Base-by-base conservation (phyloP, 2,888 invertebrate genomes). In the Atrina japonica region DNA sequence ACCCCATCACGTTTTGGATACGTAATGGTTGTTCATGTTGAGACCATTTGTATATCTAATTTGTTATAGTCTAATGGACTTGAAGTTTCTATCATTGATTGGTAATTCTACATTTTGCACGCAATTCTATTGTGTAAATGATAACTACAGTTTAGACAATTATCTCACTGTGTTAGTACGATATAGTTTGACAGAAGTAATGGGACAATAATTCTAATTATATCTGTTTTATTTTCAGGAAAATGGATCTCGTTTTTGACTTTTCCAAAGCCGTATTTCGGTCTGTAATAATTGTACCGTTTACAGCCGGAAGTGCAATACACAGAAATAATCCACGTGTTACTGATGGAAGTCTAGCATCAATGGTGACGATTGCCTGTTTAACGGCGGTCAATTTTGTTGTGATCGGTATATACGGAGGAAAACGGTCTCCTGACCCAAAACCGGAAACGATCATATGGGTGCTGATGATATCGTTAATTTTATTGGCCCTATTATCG, bases 291-390 rank as follows among this genome's bases (percentile, higher is more conserved):
- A 59, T 43, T 16, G 43, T 45, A 9, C 59, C 59, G 16, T 43
- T 59, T 14, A 59, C 59, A 5, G 59, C 59, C 5, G 59, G 59
- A 29, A 43, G 43, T 45, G 27, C 59, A 6, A 18, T 35, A 16
- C 23, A 43, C n/a, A 43, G 27, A 25, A 27, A 43, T n/a, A 45
- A 45, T 27, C 59, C 59, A 40, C 43, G 43, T n/a, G 59, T 27
- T 25, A 45, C 59, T 27, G 27, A 59, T 35, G 59, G 59, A 25
- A 59, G 59, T 45, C 29, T 59, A n/a, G 59, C 59, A n/a, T 59
- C 59, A 1, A 43, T 59, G n/a, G 59, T 59, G 1, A 59, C 59
- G 9, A 59, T 59, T 23, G 59, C 43, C 25, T 59, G 41, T 16
- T 23, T 59, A 23, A 59, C 59, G 18, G 59, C 59, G n/a, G 29